These are phyloP conservation scores for Magallana gigas DNA, from an alignment of 1,140 invertebrate species.

Conservation along the genomic window DNA sequence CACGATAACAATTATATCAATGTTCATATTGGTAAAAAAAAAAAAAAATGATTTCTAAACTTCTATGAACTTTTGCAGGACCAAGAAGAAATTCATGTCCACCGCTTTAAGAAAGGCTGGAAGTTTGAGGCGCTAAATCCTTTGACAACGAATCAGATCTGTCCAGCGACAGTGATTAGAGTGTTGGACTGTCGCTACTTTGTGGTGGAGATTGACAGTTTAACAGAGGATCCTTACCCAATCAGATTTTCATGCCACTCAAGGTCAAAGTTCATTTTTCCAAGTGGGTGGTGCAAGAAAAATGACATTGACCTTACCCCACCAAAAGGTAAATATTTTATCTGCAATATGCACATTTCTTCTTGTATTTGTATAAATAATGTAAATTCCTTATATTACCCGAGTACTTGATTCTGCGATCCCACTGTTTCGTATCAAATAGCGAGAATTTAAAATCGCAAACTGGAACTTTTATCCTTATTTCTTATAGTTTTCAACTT, in stretches of 20 bases:
- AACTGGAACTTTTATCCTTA: too few relatives aligned
- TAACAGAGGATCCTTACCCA: slow-evolving; percentile 52
- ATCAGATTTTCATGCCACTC: slow-evolving; percentile 77
- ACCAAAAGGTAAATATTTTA: slow-evolving; percentile 72
- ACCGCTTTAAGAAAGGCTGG: slow-evolving; percentile 84
- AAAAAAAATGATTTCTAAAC: not conserved
- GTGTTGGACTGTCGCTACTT: slow-evolving; percentile 86
- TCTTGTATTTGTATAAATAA: too few relatives aligned
- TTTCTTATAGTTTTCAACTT: too few relatives aligned
- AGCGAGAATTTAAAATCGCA: too few relatives aligned
- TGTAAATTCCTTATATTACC: too few relatives aligned
- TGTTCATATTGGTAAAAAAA: too few relatives aligned
- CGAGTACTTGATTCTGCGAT: too few relatives aligned
- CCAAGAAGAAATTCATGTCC: slow-evolving; percentile 67
- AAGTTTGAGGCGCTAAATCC: slow-evolving; percentile 87
- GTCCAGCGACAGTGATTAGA: slow-evolving; percentile 85
- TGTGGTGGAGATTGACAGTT: slow-evolving; percentile 82
- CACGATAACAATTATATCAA: too few relatives aligned
- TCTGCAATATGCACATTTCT: too few relatives aligned
- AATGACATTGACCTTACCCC: slow-evolving; percentile 74
- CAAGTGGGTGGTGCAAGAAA: slow-evolving; percentile 75
- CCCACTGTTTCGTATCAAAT: too few relatives aligned
- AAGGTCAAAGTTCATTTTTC: slow-evolving; percentile 77
- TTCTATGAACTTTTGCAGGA: slow-evolving; percentile 66
- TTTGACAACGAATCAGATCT: slow-evolving; percentile 83